These are phyloP conservation scores for Collichthys lucidus DNA, from an alignment of 2,113 vertebrate genomes.

Conservation along the genomic window DNA sequence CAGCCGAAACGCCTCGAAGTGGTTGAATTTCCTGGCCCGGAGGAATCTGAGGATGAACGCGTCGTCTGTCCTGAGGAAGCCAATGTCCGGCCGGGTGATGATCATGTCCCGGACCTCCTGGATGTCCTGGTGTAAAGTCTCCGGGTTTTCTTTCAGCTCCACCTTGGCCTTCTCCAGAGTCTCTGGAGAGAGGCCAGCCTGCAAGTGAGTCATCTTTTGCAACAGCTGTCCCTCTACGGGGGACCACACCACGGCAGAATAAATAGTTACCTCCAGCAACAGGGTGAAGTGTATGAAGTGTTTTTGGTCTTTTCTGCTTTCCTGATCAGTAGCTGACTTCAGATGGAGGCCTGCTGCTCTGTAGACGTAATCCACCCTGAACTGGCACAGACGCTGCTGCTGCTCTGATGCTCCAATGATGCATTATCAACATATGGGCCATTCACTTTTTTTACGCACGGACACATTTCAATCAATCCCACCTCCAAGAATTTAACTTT, in stretches of 20 bases:
- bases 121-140: slow-evolving; percentile 98
- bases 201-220: slow-evolving; percentile 95
- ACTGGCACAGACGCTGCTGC: slow-evolving; percentile 58
- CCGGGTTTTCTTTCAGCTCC: slow-evolving; percentile 97
- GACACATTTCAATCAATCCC: slow-evolving; percentile 14
- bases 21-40: slow-evolving; percentile 97
- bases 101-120: slow-evolving; percentile 99
- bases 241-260: slow-evolving; percentile 32
- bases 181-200: slow-evolving; percentile 97
- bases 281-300: slow-evolving; percentile 34
- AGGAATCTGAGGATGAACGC: slow-evolving; percentile 97
- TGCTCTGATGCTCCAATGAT: slow-evolving; percentile 45
- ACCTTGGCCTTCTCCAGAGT: slow-evolving; percentile 98
- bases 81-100: slow-evolving; percentile 98
- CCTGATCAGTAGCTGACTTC: slow-evolving; percentile 67
- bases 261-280: slow-evolving; percentile 54
- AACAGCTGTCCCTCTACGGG: slow-evolving; percentile 66
- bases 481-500: slow-evolving; percentile 41
- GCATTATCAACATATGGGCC: slow-evolving; percentile 47
- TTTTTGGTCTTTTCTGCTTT: slow-evolving; percentile 9
- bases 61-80: slow-evolving; percentile 98
- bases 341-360: slow-evolving; percentile 76
- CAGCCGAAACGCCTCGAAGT: slow-evolving; percentile 97
- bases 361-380: slow-evolving; percentile 73
- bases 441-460: slow-evolving; percentile 54